Conservation (phyloP, 2,113 vertebrate species). For the Tyrannus savana region DNA sequence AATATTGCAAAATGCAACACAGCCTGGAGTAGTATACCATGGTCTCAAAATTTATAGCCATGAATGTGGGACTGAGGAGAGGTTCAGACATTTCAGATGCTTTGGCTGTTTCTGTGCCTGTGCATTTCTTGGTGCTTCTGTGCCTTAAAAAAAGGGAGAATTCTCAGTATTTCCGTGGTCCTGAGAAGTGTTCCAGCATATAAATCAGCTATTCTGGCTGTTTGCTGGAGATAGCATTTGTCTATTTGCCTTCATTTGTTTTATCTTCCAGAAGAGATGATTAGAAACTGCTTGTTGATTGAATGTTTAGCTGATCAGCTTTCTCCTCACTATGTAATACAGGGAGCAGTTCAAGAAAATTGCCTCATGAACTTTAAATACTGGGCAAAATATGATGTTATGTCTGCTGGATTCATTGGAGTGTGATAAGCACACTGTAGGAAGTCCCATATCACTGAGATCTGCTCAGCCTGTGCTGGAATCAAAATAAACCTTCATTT, state of each 20-base stretch:
- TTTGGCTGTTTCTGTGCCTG: not conserved
- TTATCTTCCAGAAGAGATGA: slow-evolving; percentile 11
- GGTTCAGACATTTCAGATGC: not conserved
- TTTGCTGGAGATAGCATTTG: not conserved
- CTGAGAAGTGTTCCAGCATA: not conserved
- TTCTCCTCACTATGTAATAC: not conserved
- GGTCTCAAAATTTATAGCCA: not conserved
- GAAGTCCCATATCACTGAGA: not conserved
- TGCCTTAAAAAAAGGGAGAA: not conserved
- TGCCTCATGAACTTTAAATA: slow-evolving; percentile 31
- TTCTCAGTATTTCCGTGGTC: not conserved
- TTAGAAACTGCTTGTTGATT: slow-evolving; percentile 14
- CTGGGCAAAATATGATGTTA: not conserved
- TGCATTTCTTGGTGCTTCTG: not conserved
- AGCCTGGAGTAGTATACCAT: not conserved
- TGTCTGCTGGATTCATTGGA: slow-evolving; percentile 15
- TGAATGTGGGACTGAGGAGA: not conserved
- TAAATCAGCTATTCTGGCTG: not conserved
- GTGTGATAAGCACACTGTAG: not conserved
- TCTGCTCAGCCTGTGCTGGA: not conserved
- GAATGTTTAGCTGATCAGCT: slow-evolving; percentile 16
- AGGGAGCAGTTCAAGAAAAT: slow-evolving; percentile 14
- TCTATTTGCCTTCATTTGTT: slow-evolving; percentile 37
- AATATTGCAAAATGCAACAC: not conserved
- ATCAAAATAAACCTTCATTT: slow-evolving; percentile 11